Evolutionary conservation across 1,140 invertebrate genomes (phyloP).

Genomic region (Bombus cullumanus): DNA sequence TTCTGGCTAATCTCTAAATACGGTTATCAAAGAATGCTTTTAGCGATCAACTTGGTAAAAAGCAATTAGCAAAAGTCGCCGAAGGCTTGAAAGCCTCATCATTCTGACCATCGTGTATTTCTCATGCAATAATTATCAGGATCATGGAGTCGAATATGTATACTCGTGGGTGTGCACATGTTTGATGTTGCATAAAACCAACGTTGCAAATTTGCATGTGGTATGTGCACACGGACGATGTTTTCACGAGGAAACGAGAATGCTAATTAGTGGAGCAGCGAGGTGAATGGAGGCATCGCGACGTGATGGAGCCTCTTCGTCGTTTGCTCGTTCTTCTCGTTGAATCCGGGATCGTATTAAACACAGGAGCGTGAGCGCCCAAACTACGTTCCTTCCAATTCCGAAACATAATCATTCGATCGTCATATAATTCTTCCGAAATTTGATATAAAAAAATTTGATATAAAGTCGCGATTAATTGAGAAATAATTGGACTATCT

Average conservation of each 20-base stretch:
- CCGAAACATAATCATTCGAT: background rate
- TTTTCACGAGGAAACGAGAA: conserved; percentile 38
- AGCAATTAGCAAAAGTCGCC: background rate
- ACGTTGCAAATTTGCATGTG: too few species aligned
- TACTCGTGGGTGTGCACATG: background rate
- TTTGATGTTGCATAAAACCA: conserved; percentile 26
- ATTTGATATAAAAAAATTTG: too few species aligned
- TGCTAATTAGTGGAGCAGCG: conserved; percentile 37
- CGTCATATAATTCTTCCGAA: too few species aligned
- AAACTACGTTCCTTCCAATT: background rate
- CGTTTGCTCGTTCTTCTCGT: conserved; percentile 10
- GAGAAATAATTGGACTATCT: too few species aligned
- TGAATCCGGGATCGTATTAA: background rate
- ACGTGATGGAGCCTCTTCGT: background rate
- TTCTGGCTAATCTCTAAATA: background rate
- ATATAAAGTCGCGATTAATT: too few species aligned
- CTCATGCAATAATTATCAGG: conserved; percentile 37
- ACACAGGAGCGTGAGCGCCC: background rate
- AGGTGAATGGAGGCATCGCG: background rate
- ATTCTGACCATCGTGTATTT: background rate
- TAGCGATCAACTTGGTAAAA: background rate
- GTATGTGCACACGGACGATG: background rate
- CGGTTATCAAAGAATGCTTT: background rate
- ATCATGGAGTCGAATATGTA: background rate
- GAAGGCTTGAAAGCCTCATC: background rate